A percentile compares a stretch with the other conserved stretches of the same genome.
These are phyloP conservation scores for Gallinago undulata DNA, from an alignment of 2,113 vertebrate genomes.

Conservation along the genomic window DNA sequence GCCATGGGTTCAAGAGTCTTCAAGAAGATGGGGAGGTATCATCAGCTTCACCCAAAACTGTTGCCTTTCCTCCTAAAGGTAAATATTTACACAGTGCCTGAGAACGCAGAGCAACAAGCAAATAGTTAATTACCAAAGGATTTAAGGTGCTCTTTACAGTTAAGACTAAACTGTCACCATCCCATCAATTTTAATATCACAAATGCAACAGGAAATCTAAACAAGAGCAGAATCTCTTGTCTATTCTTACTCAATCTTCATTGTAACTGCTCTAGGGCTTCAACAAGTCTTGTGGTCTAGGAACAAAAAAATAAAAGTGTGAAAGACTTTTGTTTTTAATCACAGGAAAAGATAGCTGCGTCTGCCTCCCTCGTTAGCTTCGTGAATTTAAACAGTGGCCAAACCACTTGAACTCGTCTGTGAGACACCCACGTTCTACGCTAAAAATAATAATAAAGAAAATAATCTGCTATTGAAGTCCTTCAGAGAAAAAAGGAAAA, in stretches of 20 bases:
- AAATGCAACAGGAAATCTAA: neutral
- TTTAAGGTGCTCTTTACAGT: neutral
- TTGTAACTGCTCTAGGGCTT: neutral
- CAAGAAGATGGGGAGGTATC: neutral
- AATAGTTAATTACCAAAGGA: neutral
- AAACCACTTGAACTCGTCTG: neutral
- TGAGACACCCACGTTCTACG: fast-evolving
- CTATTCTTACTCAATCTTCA: neutral
- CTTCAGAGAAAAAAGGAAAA: neutral
- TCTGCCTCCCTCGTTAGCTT: neutral
- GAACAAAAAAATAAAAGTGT: neutral
- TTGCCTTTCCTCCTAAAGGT: neutral
- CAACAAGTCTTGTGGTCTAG: neutral
- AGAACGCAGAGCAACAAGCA: neutral
- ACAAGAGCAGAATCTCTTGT: neutral
- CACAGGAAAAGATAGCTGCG: neutral
- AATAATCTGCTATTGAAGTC: neutral
- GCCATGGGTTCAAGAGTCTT: neutral
- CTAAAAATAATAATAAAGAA: neutral
- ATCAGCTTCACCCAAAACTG: neutral
- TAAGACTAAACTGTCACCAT: neutral
- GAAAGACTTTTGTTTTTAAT: neutral
- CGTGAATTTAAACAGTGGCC: neutral
- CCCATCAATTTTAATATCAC: neutral
- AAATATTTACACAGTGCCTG: neutral